A percentile compares a stretch with the other conserved stretches of the same genome.
Conservation (phyloP, 2,113 vertebrate genomes). For the Calypte anna region DNA sequence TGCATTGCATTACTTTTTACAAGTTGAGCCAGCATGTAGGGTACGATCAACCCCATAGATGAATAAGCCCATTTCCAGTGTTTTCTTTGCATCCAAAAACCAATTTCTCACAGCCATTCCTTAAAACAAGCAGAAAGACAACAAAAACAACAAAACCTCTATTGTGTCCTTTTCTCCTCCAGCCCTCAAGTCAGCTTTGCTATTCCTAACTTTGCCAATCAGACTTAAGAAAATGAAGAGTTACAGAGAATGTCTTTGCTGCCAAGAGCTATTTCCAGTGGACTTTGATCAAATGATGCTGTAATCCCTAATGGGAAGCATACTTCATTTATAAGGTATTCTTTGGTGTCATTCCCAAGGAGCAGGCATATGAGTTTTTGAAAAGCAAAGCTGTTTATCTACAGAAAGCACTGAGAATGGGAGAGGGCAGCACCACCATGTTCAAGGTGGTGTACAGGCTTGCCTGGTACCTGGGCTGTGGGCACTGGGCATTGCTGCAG, state of each 20-base stretch:
- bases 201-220: constrained; percentile 31
- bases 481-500: background rate
- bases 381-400: constrained; percentile 25
- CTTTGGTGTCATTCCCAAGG: constrained; percentile 80
- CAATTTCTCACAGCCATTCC: background rate
- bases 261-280: constrained; percentile 82
- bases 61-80: constrained; percentile 5
- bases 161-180: background rate
- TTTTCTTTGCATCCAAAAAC: constrained; percentile 8
- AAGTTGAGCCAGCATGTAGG: constrained; percentile 34
- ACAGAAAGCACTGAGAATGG: background rate
- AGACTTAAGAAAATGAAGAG: constrained; percentile 43
- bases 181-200: background rate
- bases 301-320: constrained; percentile 82
- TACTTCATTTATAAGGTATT: constrained; percentile 83
- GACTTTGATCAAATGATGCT: constrained; percentile 82
- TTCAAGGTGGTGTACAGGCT: background rate
- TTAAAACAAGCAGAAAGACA: constrained; percentile 18
- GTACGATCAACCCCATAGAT: constrained; percentile 39
- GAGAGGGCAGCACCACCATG: background rate
- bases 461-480: background rate
- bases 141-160: constrained; percentile 14
- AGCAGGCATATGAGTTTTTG: constrained; percentile 62
- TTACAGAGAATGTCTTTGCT: constrained; percentile 63
- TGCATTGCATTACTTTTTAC: constrained; percentile 69